Conservation (phyloP, 2,797 vertebrate species). For the Parauchenoglanis punctatus region DNA sequence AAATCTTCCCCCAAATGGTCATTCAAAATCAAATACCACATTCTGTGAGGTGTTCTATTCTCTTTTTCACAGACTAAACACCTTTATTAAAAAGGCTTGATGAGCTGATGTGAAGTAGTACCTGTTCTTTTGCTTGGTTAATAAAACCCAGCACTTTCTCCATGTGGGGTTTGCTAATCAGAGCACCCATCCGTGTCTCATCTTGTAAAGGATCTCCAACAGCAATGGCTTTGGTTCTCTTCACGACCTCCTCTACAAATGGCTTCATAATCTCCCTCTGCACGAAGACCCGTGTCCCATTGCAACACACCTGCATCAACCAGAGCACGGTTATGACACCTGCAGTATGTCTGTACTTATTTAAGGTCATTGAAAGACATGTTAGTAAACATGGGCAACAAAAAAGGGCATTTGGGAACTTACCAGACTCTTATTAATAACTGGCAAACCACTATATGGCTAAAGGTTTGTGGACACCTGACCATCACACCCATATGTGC, state of each 20-base stretch:
- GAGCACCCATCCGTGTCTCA: slow-evolving; percentile 89
- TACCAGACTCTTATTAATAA: neutral
- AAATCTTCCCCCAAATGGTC: neutral
- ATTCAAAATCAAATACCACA: neutral
- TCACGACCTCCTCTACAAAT: slow-evolving; percentile 88
- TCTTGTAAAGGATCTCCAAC: slow-evolving; percentile 89
- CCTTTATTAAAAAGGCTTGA: neutral
- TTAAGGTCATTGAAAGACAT: neutral
- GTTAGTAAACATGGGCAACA: neutral
- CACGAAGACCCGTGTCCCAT: slow-evolving; percentile 93
- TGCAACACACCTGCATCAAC: slow-evolving; percentile 89
- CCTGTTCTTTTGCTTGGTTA: slow-evolving; percentile 86
- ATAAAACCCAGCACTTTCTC: slow-evolving; percentile 88
- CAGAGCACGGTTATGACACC: neutral
- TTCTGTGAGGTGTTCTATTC: neutral
- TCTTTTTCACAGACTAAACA: neutral
- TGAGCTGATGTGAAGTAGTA: slow-evolving; percentile 54
- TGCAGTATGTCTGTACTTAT: neutral
- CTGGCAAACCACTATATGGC: neutral
- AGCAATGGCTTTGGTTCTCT: slow-evolving; percentile 85
- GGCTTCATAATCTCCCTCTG: slow-evolving; percentile 85
- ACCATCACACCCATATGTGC: neutral
- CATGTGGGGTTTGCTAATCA: slow-evolving; percentile 89
- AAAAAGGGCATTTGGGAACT: too few relatives aligned
- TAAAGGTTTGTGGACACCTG: neutral